A percentile compares a stretch with the other conserved stretches of the same genome.
phyloP scores from a whole-genome alignment of 92 coral and sea anemone species.

The Porites cylindrica region DNA sequence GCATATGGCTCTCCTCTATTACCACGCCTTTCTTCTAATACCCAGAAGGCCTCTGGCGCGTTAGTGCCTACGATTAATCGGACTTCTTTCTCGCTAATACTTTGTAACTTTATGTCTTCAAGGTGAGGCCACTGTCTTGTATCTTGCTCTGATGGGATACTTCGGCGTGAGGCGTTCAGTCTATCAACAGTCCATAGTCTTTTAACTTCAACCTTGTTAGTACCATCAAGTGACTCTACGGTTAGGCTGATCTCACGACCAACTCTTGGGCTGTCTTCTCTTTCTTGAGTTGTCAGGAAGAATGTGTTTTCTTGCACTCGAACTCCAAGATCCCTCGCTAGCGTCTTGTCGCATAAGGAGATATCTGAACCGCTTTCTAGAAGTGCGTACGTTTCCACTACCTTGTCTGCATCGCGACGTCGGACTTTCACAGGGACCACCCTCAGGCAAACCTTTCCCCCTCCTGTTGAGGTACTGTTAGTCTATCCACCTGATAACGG shows the following conservation, averaged over 20 bases:
- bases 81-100: conserved; percentile 24
- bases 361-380: conserved; percentile 52
- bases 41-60: conserved; percentile 72
- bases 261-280: conserved; percentile 25
- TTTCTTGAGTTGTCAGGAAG: conserved; percentile 62
- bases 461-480: not conserved
- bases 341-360: conserved; percentile 36
- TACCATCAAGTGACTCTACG: conserved; percentile 46
- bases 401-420: not conserved
- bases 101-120: conserved; percentile 39
- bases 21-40: conserved; percentile 57
- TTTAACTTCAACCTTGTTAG: conserved; percentile 13
- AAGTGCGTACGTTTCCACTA: conserved; percentile 53
- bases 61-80: conserved; percentile 50
- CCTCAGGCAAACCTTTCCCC: too few relatives aligned
- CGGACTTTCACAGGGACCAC: too few relatives aligned
- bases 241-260: conserved; percentile 7
- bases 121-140: conserved; percentile 53
- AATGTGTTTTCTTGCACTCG: conserved; percentile 27
- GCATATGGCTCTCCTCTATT: conserved; percentile 53
- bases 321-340: conserved; percentile 42
- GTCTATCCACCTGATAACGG: not conserved
- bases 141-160: conserved; percentile 53
- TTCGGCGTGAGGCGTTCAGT: conserved; percentile 44
- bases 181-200: conserved; percentile 59